Base-by-base conservation (phyloP, 1,140 invertebrate genomes). In the Brachionus asplanchnoidis region DNA sequence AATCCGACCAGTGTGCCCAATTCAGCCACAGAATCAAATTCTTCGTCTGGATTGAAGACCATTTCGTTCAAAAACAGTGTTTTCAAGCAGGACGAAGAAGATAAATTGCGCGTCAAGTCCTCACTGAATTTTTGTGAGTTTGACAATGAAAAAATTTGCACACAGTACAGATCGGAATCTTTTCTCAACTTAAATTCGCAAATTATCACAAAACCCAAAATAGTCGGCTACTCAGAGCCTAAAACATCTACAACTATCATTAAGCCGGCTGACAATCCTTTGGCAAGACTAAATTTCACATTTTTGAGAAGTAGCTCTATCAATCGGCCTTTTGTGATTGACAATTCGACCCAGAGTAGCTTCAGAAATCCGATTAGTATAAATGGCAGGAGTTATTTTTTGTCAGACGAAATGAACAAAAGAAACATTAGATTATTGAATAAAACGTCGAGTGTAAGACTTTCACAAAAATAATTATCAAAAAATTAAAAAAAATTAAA, bases 361-460 rank as follows among this genome's bases (percentile, higher is more conserved):
- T 50, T 50, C 26, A 77, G 73, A 50, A 77, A 77, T 77, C 73
- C 73, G 17, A 77, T 77, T 46, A 77, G 73, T 77, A 77, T 77
- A 4, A 77, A 77, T 50, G 73, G 73, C 12, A 46, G 44, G 11
- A 77, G 73, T 50, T 77, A 77, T 77, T 77, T 50, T 50, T 46
- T 77, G 42, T 50, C 73, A 3, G 73, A 77, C 50, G 40, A 46
- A 50, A 9, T 77, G 11, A 77, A 77, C 46, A 50, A 23, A 50
- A 11, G 42, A 11, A 77, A 77, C 26, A 20, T 50, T 28, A 77
- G 73, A 32, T 23, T 77, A 4, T 26, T 77, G 5, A 77, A 77
- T n/a, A 77, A 77, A 44, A 50, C 40, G 12, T 40, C 66, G 12
- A 77, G 73, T 77, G 73, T 77, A 77, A 77, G 73, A 77, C 26